These are phyloP conservation scores for Nymphicus hollandicus DNA, from an alignment of 2,113 vertebrate species.

Conservation along the genomic window DNA sequence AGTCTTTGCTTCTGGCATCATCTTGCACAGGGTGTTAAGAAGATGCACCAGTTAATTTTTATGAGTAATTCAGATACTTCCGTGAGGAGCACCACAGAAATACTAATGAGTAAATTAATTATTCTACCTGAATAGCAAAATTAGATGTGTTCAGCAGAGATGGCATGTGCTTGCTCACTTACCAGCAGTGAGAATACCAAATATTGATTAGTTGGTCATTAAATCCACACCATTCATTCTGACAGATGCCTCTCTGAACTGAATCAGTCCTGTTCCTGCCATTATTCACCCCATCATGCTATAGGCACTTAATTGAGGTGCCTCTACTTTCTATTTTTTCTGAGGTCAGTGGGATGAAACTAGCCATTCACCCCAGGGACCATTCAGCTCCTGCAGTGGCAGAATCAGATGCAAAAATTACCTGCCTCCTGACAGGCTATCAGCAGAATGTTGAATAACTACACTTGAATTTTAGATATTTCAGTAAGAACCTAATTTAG, in stretches of 20 bases:
- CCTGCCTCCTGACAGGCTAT: not conserved
- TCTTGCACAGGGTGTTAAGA: not conserved
- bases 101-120: conserved; percentile 59
- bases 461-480: not conserved
- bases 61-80: conserved; percentile 13
- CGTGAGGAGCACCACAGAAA: not conserved
- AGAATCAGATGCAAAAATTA: not conserved
- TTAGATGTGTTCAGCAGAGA: conserved; percentile 40
- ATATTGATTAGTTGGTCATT: conserved; percentile 59
- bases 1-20: not conserved
- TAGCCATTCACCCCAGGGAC: not conserved
- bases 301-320: not conserved
- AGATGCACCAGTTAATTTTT: conserved; percentile 14
- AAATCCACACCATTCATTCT: conserved; percentile 28
- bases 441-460: not conserved
- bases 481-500: not conserved
- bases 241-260: not conserved
- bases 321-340: not conserved
- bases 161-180: not conserved
- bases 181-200: conserved; percentile 37
- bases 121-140: conserved; percentile 26
- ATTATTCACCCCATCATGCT: not conserved
- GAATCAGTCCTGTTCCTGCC: not conserved
- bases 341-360: not conserved
- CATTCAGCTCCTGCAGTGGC: not conserved